Evolutionary conservation across 2,797 vertebrate species (phyloP), one percentile per base, ranked within the genome.

Genomic region (Heterohyrax brucei): DNA sequence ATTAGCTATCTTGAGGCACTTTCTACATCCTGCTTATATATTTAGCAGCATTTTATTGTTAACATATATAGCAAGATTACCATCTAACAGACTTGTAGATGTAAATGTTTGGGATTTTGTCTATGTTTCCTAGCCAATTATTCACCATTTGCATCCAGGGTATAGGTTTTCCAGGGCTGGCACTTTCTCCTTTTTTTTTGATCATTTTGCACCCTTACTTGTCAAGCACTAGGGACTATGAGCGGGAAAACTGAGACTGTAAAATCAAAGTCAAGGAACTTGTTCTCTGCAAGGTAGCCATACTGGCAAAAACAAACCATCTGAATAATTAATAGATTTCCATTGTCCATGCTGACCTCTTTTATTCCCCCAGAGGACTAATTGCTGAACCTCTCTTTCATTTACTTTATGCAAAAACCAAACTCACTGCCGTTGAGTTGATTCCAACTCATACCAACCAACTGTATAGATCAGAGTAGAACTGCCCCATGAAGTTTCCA

Each of bases 241-340:
- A 88, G 12, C 10, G 53, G 33, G 26, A 68, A 90, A 75, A 10
- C 53, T 26, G 9, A 70, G 28, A 79, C 14, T 83, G 50, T 62
- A 22, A 85, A 80, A 81, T n/a, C 33, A 33, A 77, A 56, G 76
- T 78, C 91, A 44, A 50, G 56, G 48, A 48, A 56, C 44, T 73
- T 46, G 10, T 44, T 81, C 14, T 73, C n/a, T 80, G 44, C 39
- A 83, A 68, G 59, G n/a, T 28, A 82, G 61, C 46, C 46, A 39
- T 6, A 21, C 1, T 87, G 76, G 30, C 62, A 56, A 61, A 78
- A 66, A 53, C 4, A 75, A 66, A 68, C 3, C 59, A 7, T 50
- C 91, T 75, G 44, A 48, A 66, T 91, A 73, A 53, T 84, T 87
- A 70, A 72, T 62, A 80, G 86, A 64, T 83, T 96, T 95, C 56